Base-by-base conservation (phyloP, 2,797 vertebrate species). In the Onychomys torridus region DNA sequence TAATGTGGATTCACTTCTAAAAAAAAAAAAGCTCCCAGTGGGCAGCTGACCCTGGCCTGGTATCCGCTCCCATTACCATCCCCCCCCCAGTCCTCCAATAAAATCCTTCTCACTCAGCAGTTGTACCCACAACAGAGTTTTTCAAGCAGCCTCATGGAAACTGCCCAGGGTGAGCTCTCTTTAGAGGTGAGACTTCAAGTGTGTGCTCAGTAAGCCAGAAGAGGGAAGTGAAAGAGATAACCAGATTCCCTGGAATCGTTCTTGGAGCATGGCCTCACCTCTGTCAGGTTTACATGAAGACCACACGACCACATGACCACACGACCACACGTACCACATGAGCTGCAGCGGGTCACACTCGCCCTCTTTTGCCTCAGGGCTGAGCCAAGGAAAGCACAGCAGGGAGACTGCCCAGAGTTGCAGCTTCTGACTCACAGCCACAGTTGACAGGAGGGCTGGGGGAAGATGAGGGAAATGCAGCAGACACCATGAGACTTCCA, bases 111-210 rank as follows among this genome's bases (percentile, higher is more conserved):
- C 82, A 43, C 46, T 57, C 34, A 13, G 0, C 19, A 12, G 21
- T 34, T 65, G 4, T 2, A 34, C n/a, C 11, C 34, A 1, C 0
- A 1, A 59, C 0, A 6, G 29, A 52, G 71, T 32, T 69, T 79
- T 76, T 34, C 25, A 7, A 13, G 13, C 9, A 8, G 2, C 46
- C 57, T 49, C 14, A 0, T 0, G 3, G 88, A 7, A 10, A 5
- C 0, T 16, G 76, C n/a, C 84, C 40, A 88, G 4, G 27, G 11
- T 5, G 3, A n/a, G 16, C 23, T 21, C 27, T 23, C 25, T 32
- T 71, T 6, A 14, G 27, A 63, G 21, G 46, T 2, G n/a, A 40
- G 5, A 27, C 55, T 55, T 65, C 43, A 12, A 40, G 57, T 1
- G 17, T 10, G 11, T 14, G 23, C 32, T 79, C 2, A 37, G 84